phyloP scores from a whole-genome alignment of 2,888 invertebrate genomes.

The Cerceris ruficornis region DNA sequence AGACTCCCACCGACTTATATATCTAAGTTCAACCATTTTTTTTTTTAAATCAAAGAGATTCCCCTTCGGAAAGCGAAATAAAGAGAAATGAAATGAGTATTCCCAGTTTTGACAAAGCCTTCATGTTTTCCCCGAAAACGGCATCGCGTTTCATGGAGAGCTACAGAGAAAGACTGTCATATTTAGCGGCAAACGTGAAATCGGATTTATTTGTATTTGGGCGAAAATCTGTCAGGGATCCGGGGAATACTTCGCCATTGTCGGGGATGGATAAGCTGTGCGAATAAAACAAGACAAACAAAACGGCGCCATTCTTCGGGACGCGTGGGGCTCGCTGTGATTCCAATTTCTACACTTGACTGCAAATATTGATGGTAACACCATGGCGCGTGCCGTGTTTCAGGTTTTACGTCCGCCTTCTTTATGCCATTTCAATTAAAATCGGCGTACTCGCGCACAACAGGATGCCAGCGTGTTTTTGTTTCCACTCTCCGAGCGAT shows the following conservation, averaged over 20 bases:
- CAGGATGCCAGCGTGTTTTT: no score
- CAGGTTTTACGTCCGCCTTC: constrained; percentile 31
- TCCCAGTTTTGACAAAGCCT: no score
- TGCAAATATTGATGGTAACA: constrained; percentile 57
- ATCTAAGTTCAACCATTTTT: no score
- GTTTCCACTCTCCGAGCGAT: no score
- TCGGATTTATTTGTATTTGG: constrained; percentile 38
- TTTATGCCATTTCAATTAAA: constrained; percentile 52
- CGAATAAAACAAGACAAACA: constrained; percentile 52
- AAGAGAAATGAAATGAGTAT: no score
- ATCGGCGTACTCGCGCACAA: constrained; percentile 6
- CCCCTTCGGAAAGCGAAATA: no score
- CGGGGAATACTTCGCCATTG: constrained; percentile 22
- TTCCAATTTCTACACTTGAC: constrained; percentile 55
- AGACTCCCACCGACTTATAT: no score
- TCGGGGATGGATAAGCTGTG: constrained; percentile 23
- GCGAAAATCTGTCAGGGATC: constrained; percentile 38
- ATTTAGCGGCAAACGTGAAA: constrained; percentile 14
- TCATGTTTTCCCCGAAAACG: no score
- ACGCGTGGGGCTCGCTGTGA: constrained; percentile 15
- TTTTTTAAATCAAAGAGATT: no score
- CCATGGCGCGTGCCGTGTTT: constrained; percentile 40
- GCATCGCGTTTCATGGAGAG: background rate
- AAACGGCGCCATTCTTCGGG: constrained; percentile 35
- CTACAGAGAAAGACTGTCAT: background rate